Conservation (phyloP, 1,140 invertebrate species). For the Goniozus legneri region DNA sequence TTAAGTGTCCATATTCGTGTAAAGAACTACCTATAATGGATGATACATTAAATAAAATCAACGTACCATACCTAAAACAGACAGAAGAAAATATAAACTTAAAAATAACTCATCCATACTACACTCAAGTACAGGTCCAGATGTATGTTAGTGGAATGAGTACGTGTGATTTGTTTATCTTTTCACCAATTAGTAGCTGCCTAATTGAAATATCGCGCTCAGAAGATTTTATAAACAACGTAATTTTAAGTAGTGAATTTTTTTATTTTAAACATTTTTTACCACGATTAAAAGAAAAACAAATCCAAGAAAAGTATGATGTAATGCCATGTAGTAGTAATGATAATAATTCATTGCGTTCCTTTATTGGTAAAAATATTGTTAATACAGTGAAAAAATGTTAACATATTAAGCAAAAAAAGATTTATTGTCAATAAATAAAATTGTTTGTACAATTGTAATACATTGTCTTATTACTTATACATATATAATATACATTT, state of each 20-base stretch:
- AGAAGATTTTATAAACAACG: neutral
- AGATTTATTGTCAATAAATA: neutral
- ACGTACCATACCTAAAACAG: constrained; percentile 39
- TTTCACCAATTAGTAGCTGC: neutral
- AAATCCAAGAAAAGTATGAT: neutral
- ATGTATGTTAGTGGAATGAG: neutral
- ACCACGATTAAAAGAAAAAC: neutral
- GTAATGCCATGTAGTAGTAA: neutral
- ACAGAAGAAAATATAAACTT: constrained; percentile 37
- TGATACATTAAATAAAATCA: constrained; percentile 39
- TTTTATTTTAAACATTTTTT: neutral
- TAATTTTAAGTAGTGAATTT: neutral
- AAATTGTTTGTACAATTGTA: neutral
- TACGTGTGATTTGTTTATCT: neutral
- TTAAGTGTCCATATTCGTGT: constrained; percentile 24
- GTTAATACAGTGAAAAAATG: neutral
- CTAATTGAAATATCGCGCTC: neutral
- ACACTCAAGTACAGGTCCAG: neutral
- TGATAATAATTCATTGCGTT: neutral
- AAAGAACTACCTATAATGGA: constrained; percentile 20
- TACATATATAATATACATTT: neutral
- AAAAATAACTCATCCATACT: constrained; percentile 26
- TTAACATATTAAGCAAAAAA: neutral
- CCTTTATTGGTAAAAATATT: neutral
- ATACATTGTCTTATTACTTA: neutral